Evolutionary conservation across 2,797 vertebrate genomes (phyloP), one percentile per base, ranked within the genome.

Genomic region (Mastacembelus armatus): DNA sequence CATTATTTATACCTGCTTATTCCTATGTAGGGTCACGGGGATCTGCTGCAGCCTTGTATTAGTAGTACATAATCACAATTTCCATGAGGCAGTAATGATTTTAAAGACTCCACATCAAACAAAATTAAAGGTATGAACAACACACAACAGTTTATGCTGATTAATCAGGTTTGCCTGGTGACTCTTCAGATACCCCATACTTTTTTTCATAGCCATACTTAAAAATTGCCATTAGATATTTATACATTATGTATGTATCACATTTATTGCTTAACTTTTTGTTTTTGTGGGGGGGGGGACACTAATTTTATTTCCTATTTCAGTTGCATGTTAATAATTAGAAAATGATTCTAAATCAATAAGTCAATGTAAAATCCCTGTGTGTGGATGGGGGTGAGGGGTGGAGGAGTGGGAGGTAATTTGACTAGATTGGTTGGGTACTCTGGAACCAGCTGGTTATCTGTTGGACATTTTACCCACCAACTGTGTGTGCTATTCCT

Each of bases 401-500:
- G n/a, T n/a, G n/a, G n/a, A n/a, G n/a, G n/a, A n/a, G n/a, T n/a
- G n/a, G n/a, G n/a, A n/a, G n/a, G 32, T 74, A 68, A 74, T 68
- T 59, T 72, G 71, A 65, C 33, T 21, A 35, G 40, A 75, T 77
- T 59, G 64, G 56, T 58, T 14, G 42, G 72, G 81, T 59, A 73
- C 83, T 86, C 88, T 86, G 81, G 77, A 90, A 87, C 85, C 72
- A 65, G 61, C 6, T 68, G 50, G 55, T 82, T 79, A 86, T 85
- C 84, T 77, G 33, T 68, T 79, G 78, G 88, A 89, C 84, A 78
- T 90, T 89, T 90, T 77, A 75, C 84, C 85, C 82, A 78, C 68
- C 86, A 55, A 75, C 83, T 68, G 79, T 90, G 83, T 92, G 83
- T 72, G 54, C 62, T 82, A 81, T 89, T 79, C 71, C 43, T 77